Evolutionary conservation across 1,140 invertebrate genomes (phyloP).

Genomic region (Hydropsyche tenuis): DNA sequence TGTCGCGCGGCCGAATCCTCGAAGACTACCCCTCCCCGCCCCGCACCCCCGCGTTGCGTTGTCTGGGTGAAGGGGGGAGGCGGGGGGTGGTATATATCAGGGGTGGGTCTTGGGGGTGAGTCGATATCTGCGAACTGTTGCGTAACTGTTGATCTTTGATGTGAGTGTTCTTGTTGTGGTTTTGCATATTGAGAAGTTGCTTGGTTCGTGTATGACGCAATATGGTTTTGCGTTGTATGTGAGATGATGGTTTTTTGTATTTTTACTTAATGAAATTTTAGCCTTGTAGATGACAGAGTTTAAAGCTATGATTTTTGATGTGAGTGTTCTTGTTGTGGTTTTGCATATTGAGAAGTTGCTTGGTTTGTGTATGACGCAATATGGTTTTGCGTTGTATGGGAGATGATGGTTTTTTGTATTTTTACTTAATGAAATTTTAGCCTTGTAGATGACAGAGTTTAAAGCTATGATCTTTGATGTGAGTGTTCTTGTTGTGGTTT

Average conservation of each 20-base stretch:
- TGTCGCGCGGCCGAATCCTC: neutral
- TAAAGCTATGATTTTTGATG: conserved; percentile 38
- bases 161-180: neutral
- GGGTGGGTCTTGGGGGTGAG: neutral
- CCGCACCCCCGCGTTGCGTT: neutral
- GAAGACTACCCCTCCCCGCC: neutral
- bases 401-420: too few relatives aligned
- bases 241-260: too few relatives aligned
- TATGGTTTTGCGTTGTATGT: too few relatives aligned
- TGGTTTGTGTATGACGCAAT: too few relatives aligned
- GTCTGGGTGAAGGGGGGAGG: neutral
- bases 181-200: neutral
- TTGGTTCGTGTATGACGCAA: too few relatives aligned
- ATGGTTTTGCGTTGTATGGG: too few relatives aligned
- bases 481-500: neutral
- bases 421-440: too few relatives aligned
- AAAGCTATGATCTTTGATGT: conserved; percentile 37
- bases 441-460: too few relatives aligned
- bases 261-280: too few relatives aligned
- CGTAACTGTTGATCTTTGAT: conserved; percentile 43
- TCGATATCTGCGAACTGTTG: conserved; percentile 42
- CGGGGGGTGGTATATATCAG: neutral
- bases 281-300: too few relatives aligned
- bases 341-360: neutral
- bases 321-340: neutral